Percentiles rank a stretch among this genome's conserved stretches.
These are phyloP conservation scores for Sogatella furcifera DNA, from an alignment of 1,140 invertebrate species.

Conservation along the genomic window DNA sequence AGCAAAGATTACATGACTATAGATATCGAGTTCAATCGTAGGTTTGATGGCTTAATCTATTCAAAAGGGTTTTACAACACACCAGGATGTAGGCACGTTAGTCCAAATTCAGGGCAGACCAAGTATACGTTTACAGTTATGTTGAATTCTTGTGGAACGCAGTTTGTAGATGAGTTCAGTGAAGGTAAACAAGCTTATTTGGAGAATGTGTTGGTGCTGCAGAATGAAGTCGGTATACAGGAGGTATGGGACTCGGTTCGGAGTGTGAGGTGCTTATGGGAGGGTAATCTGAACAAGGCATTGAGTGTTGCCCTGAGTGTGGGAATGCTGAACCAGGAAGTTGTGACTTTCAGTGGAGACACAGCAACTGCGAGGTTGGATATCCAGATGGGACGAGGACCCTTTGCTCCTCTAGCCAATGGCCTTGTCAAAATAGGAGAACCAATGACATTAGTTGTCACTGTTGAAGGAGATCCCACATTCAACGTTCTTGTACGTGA, in stretches of 20 bases:
- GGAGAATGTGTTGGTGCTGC: conserved; percentile 68
- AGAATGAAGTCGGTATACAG: conserved; percentile 68
- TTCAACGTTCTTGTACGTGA: conserved; percentile 70
- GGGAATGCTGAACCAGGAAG: conserved; percentile 68
- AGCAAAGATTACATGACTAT: conserved; percentile 75
- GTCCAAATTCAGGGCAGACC: conserved; percentile 51
- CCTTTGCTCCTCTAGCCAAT: conserved; percentile 59
- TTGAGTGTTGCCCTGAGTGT: conserved; percentile 62
- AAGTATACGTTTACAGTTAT: conserved; percentile 64
- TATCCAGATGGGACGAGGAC: conserved; percentile 63
- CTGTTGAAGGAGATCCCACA: conserved; percentile 64
- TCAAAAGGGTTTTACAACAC: conserved; percentile 63
- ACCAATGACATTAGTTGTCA: conserved; percentile 68
- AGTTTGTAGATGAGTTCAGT: conserved; percentile 67
- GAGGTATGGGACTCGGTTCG: conserved; percentile 70
- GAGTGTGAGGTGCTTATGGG: conserved; percentile 68
- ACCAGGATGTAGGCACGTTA: conserved; percentile 60
- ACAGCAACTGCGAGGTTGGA: conserved; percentile 69
- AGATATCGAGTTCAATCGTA: conserved; percentile 62
- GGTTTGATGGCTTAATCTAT: conserved; percentile 69
- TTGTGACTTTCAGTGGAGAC: conserved; percentile 72
- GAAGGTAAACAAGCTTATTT: conserved; percentile 62
- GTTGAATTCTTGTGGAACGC: conserved; percentile 66
- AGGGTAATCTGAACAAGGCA: conserved; percentile 64
- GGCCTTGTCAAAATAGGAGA: conserved; percentile 76